Base-by-base conservation (phyloP, 2,113 vertebrate genomes). In the Gasterosteus aculeatus region DNA sequence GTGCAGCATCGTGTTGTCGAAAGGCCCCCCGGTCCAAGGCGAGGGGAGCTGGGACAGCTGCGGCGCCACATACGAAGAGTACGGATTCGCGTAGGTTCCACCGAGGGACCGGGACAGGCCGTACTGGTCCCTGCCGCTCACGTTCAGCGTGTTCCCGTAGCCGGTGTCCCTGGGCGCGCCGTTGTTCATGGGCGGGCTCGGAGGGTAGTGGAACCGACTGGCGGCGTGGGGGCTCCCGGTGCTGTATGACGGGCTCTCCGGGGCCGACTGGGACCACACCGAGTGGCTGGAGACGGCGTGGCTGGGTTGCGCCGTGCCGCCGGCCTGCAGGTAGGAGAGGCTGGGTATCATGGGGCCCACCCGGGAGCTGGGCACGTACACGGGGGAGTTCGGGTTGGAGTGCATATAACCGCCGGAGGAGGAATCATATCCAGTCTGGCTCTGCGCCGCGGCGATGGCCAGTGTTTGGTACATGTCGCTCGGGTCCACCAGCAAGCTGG, bases 401-500 rank as follows among this genome's bases (percentile, higher is more conserved):
- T 97, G 96, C 95, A 96, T 96, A 49, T 97, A 98, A 44, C 95
- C 92, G 3, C 95, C 95, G 1, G 97, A 91, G 18, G 95, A 94
- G 33, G 96, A 94, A 81, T 98, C 97, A 82, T 97, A 99, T 89
- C 95, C 94, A 76, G 94, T 91, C 72, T 97, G 95, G 72, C 94
- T 95, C 87, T 96, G 97, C 78, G 95, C 93, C 39, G 96, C 95
- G 57, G 96, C 96, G 78, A 97, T 96, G 87, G 97, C 96, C 85
- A 97, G 93, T 75, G 96, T 97, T 88, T 97, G 97, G 89, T 99
- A 99, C 98, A 99, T 99, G 92, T 98, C 97, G 86, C 94, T 94
- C 88, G 95, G 95, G 92, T 96, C 96, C 82, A 95, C 93, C 69
- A 95, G 88, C 63, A 95, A 64, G 78, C 93, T 85, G 84, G 94